Evolutionary conservation across 1,140 invertebrate genomes (phyloP), one percentile per base, ranked within the genome.

Genomic region (Drosophila truncata): DNA sequence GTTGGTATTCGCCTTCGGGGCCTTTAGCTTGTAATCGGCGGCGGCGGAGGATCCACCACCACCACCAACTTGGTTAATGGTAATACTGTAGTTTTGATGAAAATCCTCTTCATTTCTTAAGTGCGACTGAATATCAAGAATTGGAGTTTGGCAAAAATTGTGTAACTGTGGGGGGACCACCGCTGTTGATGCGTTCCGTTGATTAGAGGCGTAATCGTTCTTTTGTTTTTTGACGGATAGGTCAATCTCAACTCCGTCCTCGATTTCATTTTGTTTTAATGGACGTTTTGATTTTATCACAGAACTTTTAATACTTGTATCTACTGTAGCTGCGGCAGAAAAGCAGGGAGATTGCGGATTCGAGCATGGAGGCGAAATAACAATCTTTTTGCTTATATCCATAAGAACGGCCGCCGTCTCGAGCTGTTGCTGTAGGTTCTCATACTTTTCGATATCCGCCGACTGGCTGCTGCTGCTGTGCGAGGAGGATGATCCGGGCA

Each of bases 341-440:
- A 86, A 63, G 78, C 91, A 82, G 58, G 91, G 92, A 69, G 92
- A 93, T 91, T 93, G 91, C 33, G 91, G 91, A 88, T 92, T 93
- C 61, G 92, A 92, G 69, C 81, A 84, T 49, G 91, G 92, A 55
- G 92, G 91, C 58, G 92, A 93, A 65, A 93, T 92, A 20, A 93
- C 87, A 60, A 92, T 92, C 78, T 93, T 92, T 78, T 93, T 93
- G 78, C 92, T 93, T 61, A 93, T 93, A 62, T 93, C 91, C 92
- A 93, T 93, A 42, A 93, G 70, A 29, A 93, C 92, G 37, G 91
- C 91, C 39, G 92, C 92, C 57, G 92, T 93, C 82, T 93, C 92
- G 27, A 93, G 66, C 57, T 92, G 91, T 75, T 93, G 92, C 72
- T 92, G 83, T 47, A 92, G 65, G 72, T 91, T 82, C 33, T 70